A percentile compares a stretch with the other conserved stretches of the same genome.
phyloP scores from a whole-genome alignment of 1,140 invertebrate genomes.

The Macrosteles quadrilineatus region DNA sequence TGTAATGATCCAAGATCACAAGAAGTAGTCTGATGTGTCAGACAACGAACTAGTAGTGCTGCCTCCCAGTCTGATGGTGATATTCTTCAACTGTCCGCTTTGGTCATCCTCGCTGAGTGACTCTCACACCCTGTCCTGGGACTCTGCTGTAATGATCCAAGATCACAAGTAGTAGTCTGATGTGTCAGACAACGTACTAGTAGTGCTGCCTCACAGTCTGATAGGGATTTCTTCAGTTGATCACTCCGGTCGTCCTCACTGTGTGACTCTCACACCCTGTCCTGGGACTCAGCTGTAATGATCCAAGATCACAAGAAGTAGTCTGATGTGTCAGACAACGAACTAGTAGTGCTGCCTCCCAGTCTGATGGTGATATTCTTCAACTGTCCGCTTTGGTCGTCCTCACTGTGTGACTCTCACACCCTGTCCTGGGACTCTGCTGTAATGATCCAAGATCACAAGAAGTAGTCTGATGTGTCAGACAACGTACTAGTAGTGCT shows the following conservation, averaged over 20 bases:
- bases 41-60: slow-evolving; percentile 27
- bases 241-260: too few relatives aligned
- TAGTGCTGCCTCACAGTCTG: too few relatives aligned
- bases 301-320: not conserved
- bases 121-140: too few relatives aligned
- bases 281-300: not conserved
- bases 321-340: slow-evolving; percentile 12
- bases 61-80: slow-evolving; percentile 31
- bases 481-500: not conserved
- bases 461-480: not conserved
- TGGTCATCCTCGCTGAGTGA: slow-evolving; percentile 30
- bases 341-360: slow-evolving; percentile 28
- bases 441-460: too few relatives aligned
- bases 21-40: slow-evolving; percentile 7
- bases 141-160: too few relatives aligned
- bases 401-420: slow-evolving; percentile 29
- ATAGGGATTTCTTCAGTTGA: too few relatives aligned
- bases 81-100: slow-evolving; percentile 32
- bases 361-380: slow-evolving; percentile 33
- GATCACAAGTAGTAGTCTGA: too few relatives aligned
- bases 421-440: too few relatives aligned
- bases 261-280: not conserved
- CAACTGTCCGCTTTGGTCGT: slow-evolving; percentile 31
- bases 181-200: too few relatives aligned
- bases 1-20: not conserved